A percentile compares a stretch with the other conserved stretches of the same genome.
Conservation (phyloP, 2,113 vertebrate species). For the Lonchura striata region DNA sequence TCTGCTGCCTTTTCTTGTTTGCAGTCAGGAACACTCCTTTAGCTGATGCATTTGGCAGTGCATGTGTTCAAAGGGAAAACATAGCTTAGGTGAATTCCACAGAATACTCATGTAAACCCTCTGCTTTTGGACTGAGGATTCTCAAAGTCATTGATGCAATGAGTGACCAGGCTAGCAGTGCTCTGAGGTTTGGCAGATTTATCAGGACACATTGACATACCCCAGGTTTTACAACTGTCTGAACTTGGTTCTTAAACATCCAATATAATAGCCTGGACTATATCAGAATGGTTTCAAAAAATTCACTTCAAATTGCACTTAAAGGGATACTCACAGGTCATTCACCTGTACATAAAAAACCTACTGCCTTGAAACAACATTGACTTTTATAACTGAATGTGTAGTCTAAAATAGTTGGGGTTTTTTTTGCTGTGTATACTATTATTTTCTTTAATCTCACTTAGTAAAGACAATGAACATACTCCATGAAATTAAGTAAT, state of each 20-base stretch:
- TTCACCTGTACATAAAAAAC: neutral
- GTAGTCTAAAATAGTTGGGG: neutral
- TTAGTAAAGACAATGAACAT: neutral
- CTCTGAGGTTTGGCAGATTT: neutral
- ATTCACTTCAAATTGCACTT: neutral
- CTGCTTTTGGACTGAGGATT: neutral
- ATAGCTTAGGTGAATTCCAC: neutral
- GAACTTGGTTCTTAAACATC: neutral
- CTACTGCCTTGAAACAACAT: neutral
- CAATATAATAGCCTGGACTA: neutral
- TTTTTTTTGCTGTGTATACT: neutral
- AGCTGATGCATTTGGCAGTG: neutral
- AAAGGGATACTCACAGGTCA: neutral
- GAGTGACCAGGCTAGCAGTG: neutral
- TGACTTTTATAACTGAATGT: neutral
- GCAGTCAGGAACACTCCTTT: neutral
- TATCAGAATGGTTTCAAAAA: neutral
- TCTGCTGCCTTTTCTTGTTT: neutral
- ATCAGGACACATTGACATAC: neutral
- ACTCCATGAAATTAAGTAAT: neutral
- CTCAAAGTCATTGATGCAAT: neutral
- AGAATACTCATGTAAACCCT: rapidly evolving
- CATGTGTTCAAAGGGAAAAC: neutral
- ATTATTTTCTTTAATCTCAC: neutral
- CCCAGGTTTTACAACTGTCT: neutral